Evolutionary conservation across 1,140 invertebrate species (phyloP).

Genomic region (Sitophilus oryzae): DNA sequence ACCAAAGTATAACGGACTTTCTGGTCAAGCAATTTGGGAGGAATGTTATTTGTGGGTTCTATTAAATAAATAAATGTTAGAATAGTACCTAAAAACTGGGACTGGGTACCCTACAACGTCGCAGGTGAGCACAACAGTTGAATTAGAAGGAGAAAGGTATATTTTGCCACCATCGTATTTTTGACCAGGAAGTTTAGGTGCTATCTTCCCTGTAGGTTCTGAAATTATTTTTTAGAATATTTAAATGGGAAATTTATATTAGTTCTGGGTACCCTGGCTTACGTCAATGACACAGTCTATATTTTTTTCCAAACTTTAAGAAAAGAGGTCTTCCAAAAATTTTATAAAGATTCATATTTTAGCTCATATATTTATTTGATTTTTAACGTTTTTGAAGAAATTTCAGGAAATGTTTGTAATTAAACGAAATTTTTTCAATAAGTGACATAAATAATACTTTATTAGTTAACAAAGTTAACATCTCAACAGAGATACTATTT

Average conservation of each 20-base stretch:
- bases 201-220: slow-evolving; percentile 64
- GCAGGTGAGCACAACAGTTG: slow-evolving; percentile 48
- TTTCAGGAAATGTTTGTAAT: too few relatives aligned
- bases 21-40: slow-evolving; percentile 43
- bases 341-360: too few relatives aligned
- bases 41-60: slow-evolving; percentile 64
- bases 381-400: too few relatives aligned
- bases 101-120: slow-evolving; percentile 54
- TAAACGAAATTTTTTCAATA: too few relatives aligned
- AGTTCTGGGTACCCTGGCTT: slow-evolving; percentile 7
- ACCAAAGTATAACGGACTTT: slow-evolving; percentile 38
- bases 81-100: slow-evolving; percentile 53
- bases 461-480: too few relatives aligned
- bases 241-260: too few relatives aligned
- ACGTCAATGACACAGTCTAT: too few relatives aligned
- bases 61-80: slow-evolving; percentile 42
- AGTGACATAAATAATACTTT: too few relatives aligned
- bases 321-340: too few relatives aligned
- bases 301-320: too few relatives aligned
- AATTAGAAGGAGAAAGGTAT: slow-evolving; percentile 47
- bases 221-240: slow-evolving; percentile 33
- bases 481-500: too few relatives aligned
- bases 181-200: slow-evolving; percentile 57
- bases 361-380: too few relatives aligned
- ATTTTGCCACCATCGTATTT: slow-evolving; percentile 59